These are phyloP conservation scores for Gymnosoma rotundatum DNA, from an alignment of 2,888 invertebrate species.

Conservation along the genomic window DNA sequence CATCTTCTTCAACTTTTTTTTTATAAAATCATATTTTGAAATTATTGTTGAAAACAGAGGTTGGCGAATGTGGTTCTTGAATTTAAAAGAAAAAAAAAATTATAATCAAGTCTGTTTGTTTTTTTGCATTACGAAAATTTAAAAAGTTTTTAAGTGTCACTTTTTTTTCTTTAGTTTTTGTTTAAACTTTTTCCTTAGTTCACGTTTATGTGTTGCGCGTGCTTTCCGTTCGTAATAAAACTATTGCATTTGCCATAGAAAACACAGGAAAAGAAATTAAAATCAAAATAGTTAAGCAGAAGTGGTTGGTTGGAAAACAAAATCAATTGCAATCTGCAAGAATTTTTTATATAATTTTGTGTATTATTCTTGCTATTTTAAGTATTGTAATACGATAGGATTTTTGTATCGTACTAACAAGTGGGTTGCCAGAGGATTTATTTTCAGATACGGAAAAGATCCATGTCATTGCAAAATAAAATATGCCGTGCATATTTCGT, in stretches of 20 bases:
- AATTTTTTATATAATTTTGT: conserved; percentile 16
- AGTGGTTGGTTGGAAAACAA: conserved; percentile 32
- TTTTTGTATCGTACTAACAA: conserved; percentile 40
- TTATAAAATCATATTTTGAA: conserved; percentile 45
- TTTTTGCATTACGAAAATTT: conserved; percentile 30
- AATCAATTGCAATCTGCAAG: conserved; percentile 65
- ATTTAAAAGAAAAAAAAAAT: conserved; percentile 40
- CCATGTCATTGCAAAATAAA: too few relatives aligned
- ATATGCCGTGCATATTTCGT: too few relatives aligned
- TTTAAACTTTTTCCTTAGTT: conserved; percentile 63
- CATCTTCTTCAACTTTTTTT: conserved; percentile 11
- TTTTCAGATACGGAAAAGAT: too few relatives aligned
- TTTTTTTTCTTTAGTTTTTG: conserved; percentile 26
- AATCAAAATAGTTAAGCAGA: not conserved
- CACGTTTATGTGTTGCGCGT: conserved; percentile 60
- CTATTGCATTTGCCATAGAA: conserved; percentile 62
- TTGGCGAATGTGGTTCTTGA: conserved; percentile 3
- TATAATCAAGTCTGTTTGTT: conserved; percentile 48
- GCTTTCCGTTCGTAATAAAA: conserved; percentile 69
- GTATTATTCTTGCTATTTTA: conserved; percentile 23
- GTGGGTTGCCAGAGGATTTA: conserved; percentile 42
- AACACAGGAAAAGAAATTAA: too few relatives aligned
- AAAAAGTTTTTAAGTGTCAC: conserved; percentile 66
- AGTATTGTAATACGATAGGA: conserved; percentile 19
- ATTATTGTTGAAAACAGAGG: conserved; percentile 22